These are phyloP conservation scores for Cassiopea xamachana DNA, from an alignment of 30 jellyfish, hydroid and myxozoan species.

Conservation along the genomic window DNA sequence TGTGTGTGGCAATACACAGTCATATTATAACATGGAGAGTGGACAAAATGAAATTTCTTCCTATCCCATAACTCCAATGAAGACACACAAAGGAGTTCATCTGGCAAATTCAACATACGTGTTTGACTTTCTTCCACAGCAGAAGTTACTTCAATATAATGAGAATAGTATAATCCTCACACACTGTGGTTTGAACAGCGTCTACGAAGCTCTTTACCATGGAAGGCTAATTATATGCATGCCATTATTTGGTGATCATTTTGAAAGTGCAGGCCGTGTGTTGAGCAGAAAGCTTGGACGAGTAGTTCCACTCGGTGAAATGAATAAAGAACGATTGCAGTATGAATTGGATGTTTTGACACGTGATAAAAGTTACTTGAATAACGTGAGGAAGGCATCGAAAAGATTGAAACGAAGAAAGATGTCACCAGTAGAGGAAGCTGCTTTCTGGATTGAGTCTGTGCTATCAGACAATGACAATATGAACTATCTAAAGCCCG, in stretches of 20 bases:
- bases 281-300: slow-evolving; percentile 36
- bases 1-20: background rate
- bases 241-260: slow-evolving; percentile 77
- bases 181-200: slow-evolving; percentile 63
- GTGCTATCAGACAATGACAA: slow-evolving; percentile 31
- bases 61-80: background rate
- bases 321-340: background rate
- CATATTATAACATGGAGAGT: background rate
- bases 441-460: slow-evolving; percentile 46
- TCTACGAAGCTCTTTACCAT: slow-evolving; percentile 73
- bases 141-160: slow-evolving; percentile 20
- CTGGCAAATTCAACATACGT: slow-evolving; percentile 20
- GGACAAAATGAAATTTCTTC: no score
- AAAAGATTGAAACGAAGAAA: slow-evolving; percentile 30
- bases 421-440: slow-evolving; percentile 29
- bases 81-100: background rate
- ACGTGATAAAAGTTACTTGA: background rate
- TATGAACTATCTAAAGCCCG: slow-evolving; percentile 46
- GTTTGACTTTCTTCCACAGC: slow-evolving; percentile 58
- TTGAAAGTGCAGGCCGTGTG: slow-evolving; percentile 60
- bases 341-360: background rate
- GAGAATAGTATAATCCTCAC: background rate
- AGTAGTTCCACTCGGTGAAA: background rate
- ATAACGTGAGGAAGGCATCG: slow-evolving; percentile 29
- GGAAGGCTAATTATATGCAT: slow-evolving; percentile 11